Evolutionary conservation across 2,888 invertebrate species (phyloP).

Genomic region (Campopleginae sp.): DNA sequence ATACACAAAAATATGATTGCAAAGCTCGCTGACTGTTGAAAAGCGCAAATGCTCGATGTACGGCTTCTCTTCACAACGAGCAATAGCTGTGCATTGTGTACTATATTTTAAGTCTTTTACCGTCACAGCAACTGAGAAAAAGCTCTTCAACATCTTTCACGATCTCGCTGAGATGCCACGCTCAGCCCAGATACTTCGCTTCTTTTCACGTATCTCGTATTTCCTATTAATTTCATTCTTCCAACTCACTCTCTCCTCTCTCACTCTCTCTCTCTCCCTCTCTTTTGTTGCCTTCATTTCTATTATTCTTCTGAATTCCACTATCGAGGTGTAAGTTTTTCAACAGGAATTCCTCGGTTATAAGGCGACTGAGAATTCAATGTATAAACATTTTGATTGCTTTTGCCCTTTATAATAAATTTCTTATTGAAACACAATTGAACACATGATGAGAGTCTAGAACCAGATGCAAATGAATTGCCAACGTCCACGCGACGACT

Average conservation of each 20-base stretch:
- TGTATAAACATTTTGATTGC: conserved; percentile 28
- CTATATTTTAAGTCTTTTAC: conserved; percentile 16
- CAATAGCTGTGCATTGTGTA: conserved; percentile 26
- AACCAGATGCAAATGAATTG: background rate
- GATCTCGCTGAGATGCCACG: conserved; percentile 10
- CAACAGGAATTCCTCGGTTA: conserved; percentile 26
- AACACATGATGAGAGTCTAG: background rate
- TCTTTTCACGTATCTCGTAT: conserved; percentile 38
- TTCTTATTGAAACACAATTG: conserved; percentile 14
- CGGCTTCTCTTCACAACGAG: background rate
- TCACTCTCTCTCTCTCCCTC: conserved; percentile 40
- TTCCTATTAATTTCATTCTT: conserved; percentile 55
- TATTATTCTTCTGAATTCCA: background rate
- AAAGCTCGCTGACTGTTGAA: conserved; percentile 27
- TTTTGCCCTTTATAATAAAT: conserved; percentile 22
- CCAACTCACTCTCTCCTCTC: conserved; percentile 39
- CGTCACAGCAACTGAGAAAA: background rate
- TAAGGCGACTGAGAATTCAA: background rate
- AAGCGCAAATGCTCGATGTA: conserved; percentile 27
- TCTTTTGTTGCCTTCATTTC: conserved; percentile 4
- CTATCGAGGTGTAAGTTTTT: conserved; percentile 16
- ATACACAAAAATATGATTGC: conserved; percentile 48
- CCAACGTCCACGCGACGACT: background rate
- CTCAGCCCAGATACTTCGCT: conserved; percentile 29
- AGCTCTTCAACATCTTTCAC: conserved; percentile 12